phyloP scores from a whole-genome alignment of 2,113 vertebrate species.

The Megaceryle maxima region DNA sequence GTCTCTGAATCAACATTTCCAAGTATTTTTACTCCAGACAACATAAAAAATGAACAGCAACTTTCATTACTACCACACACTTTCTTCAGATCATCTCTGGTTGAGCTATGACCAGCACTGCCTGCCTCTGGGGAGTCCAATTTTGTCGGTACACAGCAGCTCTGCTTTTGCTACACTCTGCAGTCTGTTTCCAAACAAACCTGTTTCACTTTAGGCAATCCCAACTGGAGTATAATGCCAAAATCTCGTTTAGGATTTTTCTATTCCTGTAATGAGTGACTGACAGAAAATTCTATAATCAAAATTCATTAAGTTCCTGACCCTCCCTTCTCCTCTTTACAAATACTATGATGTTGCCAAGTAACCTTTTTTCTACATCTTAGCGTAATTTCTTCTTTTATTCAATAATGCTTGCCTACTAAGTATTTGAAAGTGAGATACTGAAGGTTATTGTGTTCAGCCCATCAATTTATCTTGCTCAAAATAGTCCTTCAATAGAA shows the following conservation, averaged over 20 bases:
- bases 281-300: conserved; percentile 19
- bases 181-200: not conserved
- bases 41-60: not conserved
- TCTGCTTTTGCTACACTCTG: not conserved
- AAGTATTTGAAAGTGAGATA: conserved; percentile 4
- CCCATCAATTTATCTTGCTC: conserved; percentile 11
- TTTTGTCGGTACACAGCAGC: not conserved
- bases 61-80: not conserved
- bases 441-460: conserved; percentile 13
- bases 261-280: not conserved
- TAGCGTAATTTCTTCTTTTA: conserved; percentile 4
- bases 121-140: not conserved
- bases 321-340: not conserved
- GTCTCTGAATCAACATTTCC: not conserved
- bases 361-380: not conserved
- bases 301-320: conserved; percentile 2
- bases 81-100: not conserved
- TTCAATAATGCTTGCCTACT: not conserved
- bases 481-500: conserved; percentile 9
- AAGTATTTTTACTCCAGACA: not conserved
- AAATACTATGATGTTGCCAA: conserved; percentile 14
- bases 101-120: not conserved
- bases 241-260: not conserved
- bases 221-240: not conserved
- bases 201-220: not conserved